Evolutionary conservation across 2,888 invertebrate species (phyloP).

Genomic region (Dione vanillae): DNA sequence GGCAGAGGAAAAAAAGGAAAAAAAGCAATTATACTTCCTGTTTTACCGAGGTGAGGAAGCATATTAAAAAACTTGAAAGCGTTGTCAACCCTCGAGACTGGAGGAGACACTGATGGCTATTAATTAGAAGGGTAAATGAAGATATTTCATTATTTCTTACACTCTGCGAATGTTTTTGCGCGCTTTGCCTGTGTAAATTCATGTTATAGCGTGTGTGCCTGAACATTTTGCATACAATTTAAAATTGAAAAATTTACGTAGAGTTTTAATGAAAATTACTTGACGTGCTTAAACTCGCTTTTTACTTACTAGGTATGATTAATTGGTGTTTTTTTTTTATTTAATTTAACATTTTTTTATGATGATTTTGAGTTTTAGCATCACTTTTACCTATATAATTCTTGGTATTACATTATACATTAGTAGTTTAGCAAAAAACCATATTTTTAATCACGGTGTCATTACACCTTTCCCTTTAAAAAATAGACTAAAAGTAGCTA

Average conservation of each 20-base stretch:
- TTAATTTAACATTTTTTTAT: not conserved
- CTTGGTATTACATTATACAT: too few species aligned
- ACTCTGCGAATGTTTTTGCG: slow-evolving; percentile 55
- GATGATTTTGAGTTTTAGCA: not conserved
- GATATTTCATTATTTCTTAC: slow-evolving; percentile 80
- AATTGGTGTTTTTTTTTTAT: not conserved
- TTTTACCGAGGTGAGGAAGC: slow-evolving; percentile 81
- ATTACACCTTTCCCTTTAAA: too few species aligned
- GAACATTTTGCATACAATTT: slow-evolving; percentile 20
- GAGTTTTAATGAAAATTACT: slow-evolving; percentile 14
- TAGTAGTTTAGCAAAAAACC: too few species aligned
- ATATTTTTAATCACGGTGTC: too few species aligned
- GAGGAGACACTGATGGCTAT: slow-evolving; percentile 83
- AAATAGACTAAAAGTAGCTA: not conserved
- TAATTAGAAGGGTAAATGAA: slow-evolving; percentile 82
- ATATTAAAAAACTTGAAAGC: slow-evolving; percentile 83
- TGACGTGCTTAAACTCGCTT: slow-evolving; percentile 2
- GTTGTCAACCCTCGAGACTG: slow-evolving; percentile 78
- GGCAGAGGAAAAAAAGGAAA: slow-evolving; percentile 56
- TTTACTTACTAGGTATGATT: slow-evolving; percentile 4
- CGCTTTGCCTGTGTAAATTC: slow-evolving; percentile 41
- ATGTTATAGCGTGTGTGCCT: slow-evolving; percentile 23
- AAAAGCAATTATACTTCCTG: slow-evolving; percentile 80
- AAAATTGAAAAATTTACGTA: slow-evolving; percentile 18
- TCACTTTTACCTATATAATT: not conserved